phyloP scores from a whole-genome alignment of 2,888 invertebrate genomes.

The Pseudoips prasinana region DNA sequence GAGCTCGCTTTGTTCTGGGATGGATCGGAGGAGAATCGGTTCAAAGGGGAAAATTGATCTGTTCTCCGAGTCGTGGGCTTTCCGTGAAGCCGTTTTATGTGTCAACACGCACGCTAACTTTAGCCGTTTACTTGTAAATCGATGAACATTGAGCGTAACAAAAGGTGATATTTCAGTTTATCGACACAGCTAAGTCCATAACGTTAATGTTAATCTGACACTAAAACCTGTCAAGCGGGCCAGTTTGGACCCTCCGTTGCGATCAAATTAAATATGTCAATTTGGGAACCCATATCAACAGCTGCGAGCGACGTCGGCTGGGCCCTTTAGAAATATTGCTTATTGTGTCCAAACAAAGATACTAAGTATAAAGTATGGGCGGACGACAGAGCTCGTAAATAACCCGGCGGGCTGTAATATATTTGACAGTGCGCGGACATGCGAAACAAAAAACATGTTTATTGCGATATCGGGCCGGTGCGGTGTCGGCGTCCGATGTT shows the following conservation, averaged over 20 bases:
- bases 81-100: conserved; percentile 66
- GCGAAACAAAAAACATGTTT: conserved; percentile 82
- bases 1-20: conserved; percentile 64
- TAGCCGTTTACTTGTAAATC: conserved; percentile 42
- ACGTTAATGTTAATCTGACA: conserved; percentile 75
- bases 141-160: conserved; percentile 44
- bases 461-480: conserved; percentile 66
- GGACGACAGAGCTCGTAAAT: conserved; percentile 80
- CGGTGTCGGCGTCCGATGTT: conserved; percentile 36
- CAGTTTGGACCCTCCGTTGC: conserved; percentile 70
- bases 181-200: conserved; percentile 63
- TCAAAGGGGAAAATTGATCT: conserved; percentile 73
- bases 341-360: conserved; percentile 83
- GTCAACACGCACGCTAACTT: conserved; percentile 46
- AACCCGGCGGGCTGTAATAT: conserved; percentile 80
- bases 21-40: conserved; percentile 47
- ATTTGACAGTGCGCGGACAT: conserved; percentile 82
- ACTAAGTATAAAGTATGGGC: conserved; percentile 83
- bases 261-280: conserved; percentile 83
- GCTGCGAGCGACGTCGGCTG: conserved; percentile 76
- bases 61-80: conserved; percentile 43
- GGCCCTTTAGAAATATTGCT: conserved; percentile 81
- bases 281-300: conserved; percentile 81
- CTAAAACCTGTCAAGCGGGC: conserved; percentile 79
- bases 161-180: conserved; percentile 53